These are phyloP conservation scores for Acanthurus lineatus DNA, from an alignment of 2,797 vertebrate genomes.

Conservation along the genomic window DNA sequence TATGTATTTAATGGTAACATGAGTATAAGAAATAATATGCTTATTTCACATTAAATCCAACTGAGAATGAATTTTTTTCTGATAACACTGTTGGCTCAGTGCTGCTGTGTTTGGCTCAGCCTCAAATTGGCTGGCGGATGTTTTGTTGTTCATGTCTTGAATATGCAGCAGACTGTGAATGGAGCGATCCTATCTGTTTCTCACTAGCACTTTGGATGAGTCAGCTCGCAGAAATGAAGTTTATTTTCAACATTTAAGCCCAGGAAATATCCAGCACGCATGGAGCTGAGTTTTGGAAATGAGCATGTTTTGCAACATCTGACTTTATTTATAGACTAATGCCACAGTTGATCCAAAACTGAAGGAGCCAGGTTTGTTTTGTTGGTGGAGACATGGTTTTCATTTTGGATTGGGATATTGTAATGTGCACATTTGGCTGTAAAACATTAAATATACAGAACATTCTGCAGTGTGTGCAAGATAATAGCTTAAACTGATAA, in stretches of 20 bases:
- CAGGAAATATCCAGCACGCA: constrained; percentile 17
- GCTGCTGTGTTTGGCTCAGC: constrained; percentile 23
- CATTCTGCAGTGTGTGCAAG: too few species aligned
- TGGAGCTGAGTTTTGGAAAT: not conserved
- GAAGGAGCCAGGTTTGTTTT: constrained; percentile 5
- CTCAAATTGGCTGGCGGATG: constrained; percentile 22
- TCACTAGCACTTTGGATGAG: constrained; percentile 38
- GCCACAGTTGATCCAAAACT: constrained; percentile 10
- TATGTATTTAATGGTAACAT: not conserved
- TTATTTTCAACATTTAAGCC: constrained; percentile 35
- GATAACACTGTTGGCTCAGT: constrained; percentile 25
- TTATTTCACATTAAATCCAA: constrained; percentile 12
- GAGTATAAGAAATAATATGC: not conserved
- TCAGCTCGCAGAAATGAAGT: constrained; percentile 38
- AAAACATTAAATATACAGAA: not conserved
- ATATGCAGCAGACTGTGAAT: constrained; percentile 64
- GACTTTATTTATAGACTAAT: constrained; percentile 25
- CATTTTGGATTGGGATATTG: not conserved
- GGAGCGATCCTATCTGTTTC: constrained; percentile 57
- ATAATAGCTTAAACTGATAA: too few species aligned
- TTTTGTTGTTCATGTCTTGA: constrained; percentile 44
- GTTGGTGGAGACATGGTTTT: constrained; percentile 10
- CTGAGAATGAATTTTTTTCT: constrained; percentile 17
- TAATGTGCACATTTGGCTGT: not conserved
- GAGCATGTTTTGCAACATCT: constrained; percentile 27